Percentiles rank a stretch among this genome's conserved stretches.
Evolutionary conservation across 2,888 invertebrate species (phyloP).

Genomic region (Carcina quercana): DNA sequence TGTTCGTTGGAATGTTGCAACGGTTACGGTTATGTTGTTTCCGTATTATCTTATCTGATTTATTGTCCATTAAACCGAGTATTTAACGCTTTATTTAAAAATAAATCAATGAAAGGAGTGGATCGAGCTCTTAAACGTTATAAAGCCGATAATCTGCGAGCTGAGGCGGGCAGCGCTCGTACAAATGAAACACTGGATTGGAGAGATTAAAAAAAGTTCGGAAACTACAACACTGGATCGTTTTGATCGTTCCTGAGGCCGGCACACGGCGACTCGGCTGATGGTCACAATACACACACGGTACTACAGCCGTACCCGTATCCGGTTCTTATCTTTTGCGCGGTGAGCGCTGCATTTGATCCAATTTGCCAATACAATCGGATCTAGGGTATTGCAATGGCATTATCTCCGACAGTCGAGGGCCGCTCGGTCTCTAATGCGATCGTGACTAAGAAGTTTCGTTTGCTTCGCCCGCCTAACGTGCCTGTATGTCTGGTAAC

Average conservation of each 20-base stretch:
- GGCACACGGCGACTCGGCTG: conserved; percentile 35
- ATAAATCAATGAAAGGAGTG: conserved; percentile 10
- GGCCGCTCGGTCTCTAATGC: conserved; percentile 55
- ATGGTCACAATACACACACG: conserved; percentile 53
- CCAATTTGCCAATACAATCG: conserved; percentile 75
- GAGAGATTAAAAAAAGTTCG: conserved; percentile 34
- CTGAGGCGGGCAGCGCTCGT: conserved; percentile 19
- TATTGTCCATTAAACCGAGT: conserved; percentile 19
- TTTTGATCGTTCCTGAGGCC: conserved; percentile 32
- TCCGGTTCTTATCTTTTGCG: conserved; percentile 66
- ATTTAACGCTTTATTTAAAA: conserved; percentile 12
- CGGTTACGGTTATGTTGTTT: conserved; percentile 29
- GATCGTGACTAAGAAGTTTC: conserved; percentile 52
- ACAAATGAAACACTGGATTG: conserved; percentile 33
- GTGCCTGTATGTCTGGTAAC: no score
- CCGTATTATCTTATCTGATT: conserved; percentile 35
- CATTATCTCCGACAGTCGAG: conserved; percentile 59
- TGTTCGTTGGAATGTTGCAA: conserved; percentile 34
- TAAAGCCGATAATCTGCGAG: conserved; percentile 29
- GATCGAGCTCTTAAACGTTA: conserved; percentile 10
- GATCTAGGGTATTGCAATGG: conserved; percentile 68
- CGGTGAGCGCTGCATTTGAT: conserved; percentile 72
- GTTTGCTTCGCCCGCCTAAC: conserved; percentile 31
- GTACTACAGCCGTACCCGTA: conserved; percentile 51
- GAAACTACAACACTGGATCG: conserved; percentile 30